Evolutionary conservation across 1,140 invertebrate genomes (phyloP), one percentile per base, ranked within the genome.

Genomic region (Meloidogyne exigua): DNA sequence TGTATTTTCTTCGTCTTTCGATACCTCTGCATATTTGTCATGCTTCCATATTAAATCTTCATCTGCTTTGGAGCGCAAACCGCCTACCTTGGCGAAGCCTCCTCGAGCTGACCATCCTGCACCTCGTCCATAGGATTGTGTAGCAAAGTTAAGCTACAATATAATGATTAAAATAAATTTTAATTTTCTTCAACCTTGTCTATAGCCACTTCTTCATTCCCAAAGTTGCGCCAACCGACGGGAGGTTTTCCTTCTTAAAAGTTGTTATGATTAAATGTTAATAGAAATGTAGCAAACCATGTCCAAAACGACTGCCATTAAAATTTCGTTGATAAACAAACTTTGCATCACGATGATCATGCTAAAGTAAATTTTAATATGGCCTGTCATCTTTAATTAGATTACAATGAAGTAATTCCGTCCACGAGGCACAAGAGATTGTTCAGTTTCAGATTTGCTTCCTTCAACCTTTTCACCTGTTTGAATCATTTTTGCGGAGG

Each of bases 1-100:
- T 57, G 49, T 57, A n/a, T 57, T 57, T 18, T 18, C 49, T 57
- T 57, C 49, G 18, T 57, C 49, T 57, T 57, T 18, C 1, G 49
- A 57, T 57, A 57, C 49, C 9, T 57, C 49, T 21, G 21, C 49
- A n/a, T 57, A 57, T 57, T 57, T 57, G 7, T 57, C 49, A 21
- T 57, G 49, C n/a, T 57, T 57, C 49, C 49, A 57, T n/a, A 57
- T 57, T 21, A 57, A n/a, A 57, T 57, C 49, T n/a, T 57, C 49
- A 57, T 57, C 49, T 7, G 49, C 49, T 2, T 57, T 57, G 49
- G 49, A 57, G n/a, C 49, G 49, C 42, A 44, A 44, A 18, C 15
- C 4, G 12, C 49, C 49, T n/a, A 57, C 15, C 4, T 57, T 57
- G 49, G 49, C 49, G 13, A 57, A 57, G 49, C 49, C 49, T 57